These are phyloP conservation scores for Iguana delicatissima DNA, from an alignment of 2,797 vertebrate species.

Conservation along the genomic window DNA sequence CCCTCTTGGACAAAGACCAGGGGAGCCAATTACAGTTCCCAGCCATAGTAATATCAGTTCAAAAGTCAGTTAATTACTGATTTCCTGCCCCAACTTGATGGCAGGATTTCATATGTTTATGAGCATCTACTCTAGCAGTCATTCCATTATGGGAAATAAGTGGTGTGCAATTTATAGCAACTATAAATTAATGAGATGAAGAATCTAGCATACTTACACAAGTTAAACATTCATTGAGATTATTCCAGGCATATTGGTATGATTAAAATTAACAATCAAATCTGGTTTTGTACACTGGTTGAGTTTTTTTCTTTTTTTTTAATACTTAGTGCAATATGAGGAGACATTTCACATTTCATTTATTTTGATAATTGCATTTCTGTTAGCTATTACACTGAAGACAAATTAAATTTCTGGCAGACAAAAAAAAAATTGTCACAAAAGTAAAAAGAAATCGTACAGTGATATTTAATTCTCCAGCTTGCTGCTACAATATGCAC, in stretches of 20 bases:
- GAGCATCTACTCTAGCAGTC: slow-evolving; percentile 30
- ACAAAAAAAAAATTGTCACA: background rate
- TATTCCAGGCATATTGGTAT: slow-evolving; percentile 47
- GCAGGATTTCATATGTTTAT: slow-evolving; percentile 57
- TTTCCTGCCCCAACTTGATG: slow-evolving; percentile 35
- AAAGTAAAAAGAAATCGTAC: background rate
- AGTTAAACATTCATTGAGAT: slow-evolving; percentile 54
- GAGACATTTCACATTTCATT: slow-evolving; percentile 14
- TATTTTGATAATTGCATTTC: slow-evolving; percentile 18
- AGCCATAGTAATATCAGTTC: slow-evolving; percentile 33
- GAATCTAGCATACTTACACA: slow-evolving; percentile 41
- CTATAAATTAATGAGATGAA: slow-evolving; percentile 58
- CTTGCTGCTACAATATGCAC: background rate
- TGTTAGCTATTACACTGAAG: background rate
- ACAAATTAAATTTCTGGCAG: slow-evolving; percentile 8
- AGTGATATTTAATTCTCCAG: slow-evolving; percentile 14
- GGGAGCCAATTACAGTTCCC: slow-evolving; percentile 3
- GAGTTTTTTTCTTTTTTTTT: background rate
- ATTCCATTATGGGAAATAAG: slow-evolving; percentile 54
- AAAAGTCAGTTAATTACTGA: slow-evolving; percentile 41
- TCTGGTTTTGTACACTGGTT: slow-evolving; percentile 4
- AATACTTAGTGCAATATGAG: background rate
- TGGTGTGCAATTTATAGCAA: slow-evolving; percentile 55
- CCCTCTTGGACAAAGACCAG: background rate
- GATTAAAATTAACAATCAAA: slow-evolving; percentile 53